phyloP scores from a whole-genome alignment of 2,113 vertebrate genomes.

The Brachypodius melanocephalos region DNA sequence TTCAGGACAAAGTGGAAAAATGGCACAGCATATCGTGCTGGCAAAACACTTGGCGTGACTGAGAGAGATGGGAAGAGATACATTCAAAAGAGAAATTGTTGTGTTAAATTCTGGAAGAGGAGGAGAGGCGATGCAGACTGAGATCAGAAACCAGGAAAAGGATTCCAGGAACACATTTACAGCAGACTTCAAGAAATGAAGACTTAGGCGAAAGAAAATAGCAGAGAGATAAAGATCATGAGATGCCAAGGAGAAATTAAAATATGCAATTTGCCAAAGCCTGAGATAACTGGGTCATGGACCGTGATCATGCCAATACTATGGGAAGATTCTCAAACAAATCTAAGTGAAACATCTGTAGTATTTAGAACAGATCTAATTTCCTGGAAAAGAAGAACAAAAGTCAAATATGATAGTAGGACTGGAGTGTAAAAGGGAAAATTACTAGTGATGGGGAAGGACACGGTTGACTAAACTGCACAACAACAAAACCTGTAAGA shows the following conservation, averaged over 20 bases:
- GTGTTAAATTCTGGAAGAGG: neutral
- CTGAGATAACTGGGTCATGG: neutral
- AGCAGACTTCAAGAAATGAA: neutral
- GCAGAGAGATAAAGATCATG: neutral
- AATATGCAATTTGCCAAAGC: neutral
- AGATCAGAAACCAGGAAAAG: slow-evolving; percentile 16
- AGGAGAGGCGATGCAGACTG: neutral
- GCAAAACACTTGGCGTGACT: neutral
- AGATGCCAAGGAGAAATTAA: neutral
- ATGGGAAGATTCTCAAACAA: neutral
- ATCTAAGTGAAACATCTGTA: neutral
- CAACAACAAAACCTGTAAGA: neutral
- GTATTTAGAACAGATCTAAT: neutral
- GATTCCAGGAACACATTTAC: slow-evolving; percentile 13
- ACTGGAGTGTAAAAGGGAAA: neutral
- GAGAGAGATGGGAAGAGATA: neutral
- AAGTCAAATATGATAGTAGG: neutral
- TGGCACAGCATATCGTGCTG: neutral
- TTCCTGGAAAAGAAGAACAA: neutral
- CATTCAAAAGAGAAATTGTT: neutral
- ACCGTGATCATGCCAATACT: neutral
- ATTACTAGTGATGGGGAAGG: neutral
- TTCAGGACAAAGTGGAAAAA: slow-evolving; percentile 16
- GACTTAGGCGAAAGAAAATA: neutral
- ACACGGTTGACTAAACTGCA: neutral